Conservation (phyloP, 2,113 vertebrate genomes). For the Ramphastos sulfuratus region DNA sequence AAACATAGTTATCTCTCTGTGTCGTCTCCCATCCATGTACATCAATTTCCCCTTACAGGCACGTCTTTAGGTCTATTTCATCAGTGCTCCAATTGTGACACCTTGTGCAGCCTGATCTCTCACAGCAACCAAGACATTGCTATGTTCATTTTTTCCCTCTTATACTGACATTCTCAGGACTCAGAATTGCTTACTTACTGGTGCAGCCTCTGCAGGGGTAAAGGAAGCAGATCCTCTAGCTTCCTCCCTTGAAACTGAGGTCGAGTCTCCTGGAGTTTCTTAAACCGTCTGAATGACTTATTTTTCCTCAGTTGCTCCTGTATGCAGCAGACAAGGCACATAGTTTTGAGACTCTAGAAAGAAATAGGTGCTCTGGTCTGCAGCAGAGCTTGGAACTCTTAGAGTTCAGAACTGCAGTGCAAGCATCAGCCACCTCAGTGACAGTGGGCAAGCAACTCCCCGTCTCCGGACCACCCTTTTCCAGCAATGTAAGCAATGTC, state of each 20-base stretch:
- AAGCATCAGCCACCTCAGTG: background rate
- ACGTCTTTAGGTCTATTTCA: background rate
- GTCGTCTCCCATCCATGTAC: background rate
- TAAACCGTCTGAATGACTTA: conserved; percentile 86
- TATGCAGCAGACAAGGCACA: background rate
- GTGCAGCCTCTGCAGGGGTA: conserved; percentile 84
- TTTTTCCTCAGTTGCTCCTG: conserved; percentile 88
- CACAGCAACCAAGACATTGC: background rate
- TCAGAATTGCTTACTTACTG: conserved; percentile 78
- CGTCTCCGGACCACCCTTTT: background rate
- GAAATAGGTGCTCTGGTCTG: background rate
- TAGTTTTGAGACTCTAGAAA: background rate
- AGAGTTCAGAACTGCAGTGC: background rate
- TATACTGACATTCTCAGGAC: background rate
- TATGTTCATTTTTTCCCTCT: background rate
- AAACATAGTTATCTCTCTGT: background rate
- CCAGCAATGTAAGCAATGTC: fast-evolving
- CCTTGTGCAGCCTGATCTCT: background rate
- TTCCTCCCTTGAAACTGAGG: conserved; percentile 81
- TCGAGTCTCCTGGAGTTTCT: conserved; percentile 89
- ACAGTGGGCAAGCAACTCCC: background rate
- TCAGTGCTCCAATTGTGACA: background rate
- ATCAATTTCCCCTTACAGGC: background rate
- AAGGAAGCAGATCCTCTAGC: conserved; percentile 87
- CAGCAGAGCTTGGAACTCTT: background rate